These are phyloP conservation scores for Himalopsyche anomala DNA, from an alignment of 2,888 invertebrate species.

Conservation along the genomic window DNA sequence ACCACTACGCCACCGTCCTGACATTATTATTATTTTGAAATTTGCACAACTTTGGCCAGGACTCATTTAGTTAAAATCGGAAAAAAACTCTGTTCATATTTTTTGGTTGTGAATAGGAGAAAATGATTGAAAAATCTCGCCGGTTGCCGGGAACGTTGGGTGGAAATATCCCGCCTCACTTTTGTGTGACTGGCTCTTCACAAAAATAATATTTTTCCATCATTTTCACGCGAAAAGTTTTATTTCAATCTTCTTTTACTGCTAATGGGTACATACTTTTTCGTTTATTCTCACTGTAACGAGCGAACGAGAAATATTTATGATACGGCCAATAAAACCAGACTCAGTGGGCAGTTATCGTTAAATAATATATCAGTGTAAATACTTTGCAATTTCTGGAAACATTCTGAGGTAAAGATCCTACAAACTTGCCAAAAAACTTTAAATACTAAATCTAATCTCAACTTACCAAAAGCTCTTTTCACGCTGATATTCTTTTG, in stretches of 20 bases:
- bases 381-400: background rate
- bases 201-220: conserved; percentile 9
- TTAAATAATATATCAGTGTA: background rate
- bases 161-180: background rate
- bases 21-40: background rate
- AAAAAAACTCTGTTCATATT: background rate
- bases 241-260: conserved; percentile 21
- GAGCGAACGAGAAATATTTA: background rate
- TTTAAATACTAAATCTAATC: too few species aligned
- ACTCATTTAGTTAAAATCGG: background rate
- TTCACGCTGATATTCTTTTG: too few species aligned
- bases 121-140: conserved; percentile 1
- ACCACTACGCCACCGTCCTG: too few species aligned
- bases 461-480: too few species aligned
- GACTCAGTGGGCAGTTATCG: background rate
- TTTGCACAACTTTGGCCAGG: background rate
- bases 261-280: conserved; percentile 1
- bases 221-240: background rate
- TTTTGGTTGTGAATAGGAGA: background rate
- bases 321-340: background rate
- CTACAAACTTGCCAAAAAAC: too few species aligned
- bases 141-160: background rate
- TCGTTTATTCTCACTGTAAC: background rate
- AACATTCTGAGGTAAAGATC: too few species aligned
- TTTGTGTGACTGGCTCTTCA: background rate